A percentile compares a stretch with the other conserved stretches of the same genome.
Conservation (phyloP, 1,140 invertebrate genomes). For the Gerris buenoi region DNA sequence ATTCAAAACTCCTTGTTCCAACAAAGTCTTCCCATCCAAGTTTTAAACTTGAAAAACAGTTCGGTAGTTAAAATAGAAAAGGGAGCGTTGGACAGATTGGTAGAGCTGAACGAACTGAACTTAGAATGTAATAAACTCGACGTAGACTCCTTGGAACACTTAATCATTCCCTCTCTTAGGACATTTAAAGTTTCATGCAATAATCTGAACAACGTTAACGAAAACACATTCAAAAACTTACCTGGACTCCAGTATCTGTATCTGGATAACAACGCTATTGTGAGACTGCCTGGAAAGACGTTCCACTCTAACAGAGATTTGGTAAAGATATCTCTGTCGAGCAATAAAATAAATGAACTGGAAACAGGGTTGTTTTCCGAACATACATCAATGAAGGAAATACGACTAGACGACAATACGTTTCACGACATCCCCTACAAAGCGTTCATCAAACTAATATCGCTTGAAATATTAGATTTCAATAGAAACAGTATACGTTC, state of each 20-base stretch:
- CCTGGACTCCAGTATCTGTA: conserved; percentile 53
- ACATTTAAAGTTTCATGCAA: conserved; percentile 56
- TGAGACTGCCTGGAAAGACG: conserved; percentile 44
- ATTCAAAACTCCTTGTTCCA: conserved; percentile 43
- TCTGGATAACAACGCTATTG: conserved; percentile 50
- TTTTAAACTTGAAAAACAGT: conserved; percentile 42
- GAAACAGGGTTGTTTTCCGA: conserved; percentile 49
- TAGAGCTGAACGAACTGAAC: conserved; percentile 51
- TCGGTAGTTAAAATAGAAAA: conserved; percentile 43
- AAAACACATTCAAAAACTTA: conserved; percentile 51
- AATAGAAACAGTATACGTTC: conserved; percentile 51
- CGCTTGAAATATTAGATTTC: conserved; percentile 43
- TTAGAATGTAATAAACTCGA: conserved; percentile 55
- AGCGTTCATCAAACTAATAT: conserved; percentile 52
- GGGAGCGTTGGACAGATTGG: conserved; percentile 45
- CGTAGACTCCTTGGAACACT: conserved; percentile 42
- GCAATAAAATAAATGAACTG: conserved; percentile 46
- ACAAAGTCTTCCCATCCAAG: conserved; percentile 38
- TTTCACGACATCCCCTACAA: conserved; percentile 60
- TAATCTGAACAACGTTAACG: conserved; percentile 47
- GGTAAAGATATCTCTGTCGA: conserved; percentile 47
- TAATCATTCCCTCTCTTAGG: conserved; percentile 55
- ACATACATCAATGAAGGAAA: conserved; percentile 51
- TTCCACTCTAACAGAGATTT: conserved; percentile 61
- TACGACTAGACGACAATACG: conserved; percentile 55